Conservation (phyloP, 1,140 invertebrate species). For the Holcopasites calliopsidis region DNA sequence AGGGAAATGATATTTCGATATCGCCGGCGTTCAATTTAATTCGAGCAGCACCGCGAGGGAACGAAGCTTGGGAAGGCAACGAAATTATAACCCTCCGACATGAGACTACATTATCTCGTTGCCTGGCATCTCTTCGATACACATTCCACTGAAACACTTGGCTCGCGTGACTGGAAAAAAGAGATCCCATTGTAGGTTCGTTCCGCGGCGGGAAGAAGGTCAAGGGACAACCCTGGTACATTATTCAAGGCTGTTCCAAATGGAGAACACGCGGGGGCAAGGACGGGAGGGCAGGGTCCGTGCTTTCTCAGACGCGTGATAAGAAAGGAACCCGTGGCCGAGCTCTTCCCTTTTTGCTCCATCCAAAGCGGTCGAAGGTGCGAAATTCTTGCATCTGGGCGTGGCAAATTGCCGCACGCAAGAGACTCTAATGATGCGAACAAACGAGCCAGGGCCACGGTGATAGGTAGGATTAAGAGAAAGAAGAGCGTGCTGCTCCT, state of each 20-base stretch:
- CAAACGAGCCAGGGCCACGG: slow-evolving; percentile 60
- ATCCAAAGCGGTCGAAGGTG: slow-evolving; percentile 64
- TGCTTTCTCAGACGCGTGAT: slow-evolving; percentile 51
- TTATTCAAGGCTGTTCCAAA: slow-evolving; percentile 42
- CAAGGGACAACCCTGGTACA: slow-evolving; percentile 32
- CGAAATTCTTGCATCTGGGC: slow-evolving; percentile 72
- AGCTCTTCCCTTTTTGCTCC: slow-evolving; percentile 38
- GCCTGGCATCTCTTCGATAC: not conserved
- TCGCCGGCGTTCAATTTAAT: slow-evolving; percentile 6
- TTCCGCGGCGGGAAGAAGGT: slow-evolving; percentile 25
- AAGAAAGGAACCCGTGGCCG: slow-evolving; percentile 48
- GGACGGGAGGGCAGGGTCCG: not conserved
- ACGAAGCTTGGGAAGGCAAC: not conserved
- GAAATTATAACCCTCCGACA: not conserved
- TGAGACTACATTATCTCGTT: slow-evolving; percentile 12
- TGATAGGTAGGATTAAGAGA: slow-evolving; percentile 41
- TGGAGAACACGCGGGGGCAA: not conserved
- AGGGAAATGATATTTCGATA: slow-evolving; percentile 7
- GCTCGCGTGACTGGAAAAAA: slow-evolving; percentile 45
- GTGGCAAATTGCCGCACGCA: slow-evolving; percentile 77
- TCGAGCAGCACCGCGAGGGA: not conserved
- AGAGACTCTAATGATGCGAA: slow-evolving; percentile 69
- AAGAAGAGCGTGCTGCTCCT: slow-evolving; percentile 21
- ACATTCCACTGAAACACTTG: not conserved
- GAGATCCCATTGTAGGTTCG: slow-evolving; percentile 33